phyloP scores from a whole-genome alignment of 1,140 invertebrate genomes.

The Zelostemma sp. region DNA sequence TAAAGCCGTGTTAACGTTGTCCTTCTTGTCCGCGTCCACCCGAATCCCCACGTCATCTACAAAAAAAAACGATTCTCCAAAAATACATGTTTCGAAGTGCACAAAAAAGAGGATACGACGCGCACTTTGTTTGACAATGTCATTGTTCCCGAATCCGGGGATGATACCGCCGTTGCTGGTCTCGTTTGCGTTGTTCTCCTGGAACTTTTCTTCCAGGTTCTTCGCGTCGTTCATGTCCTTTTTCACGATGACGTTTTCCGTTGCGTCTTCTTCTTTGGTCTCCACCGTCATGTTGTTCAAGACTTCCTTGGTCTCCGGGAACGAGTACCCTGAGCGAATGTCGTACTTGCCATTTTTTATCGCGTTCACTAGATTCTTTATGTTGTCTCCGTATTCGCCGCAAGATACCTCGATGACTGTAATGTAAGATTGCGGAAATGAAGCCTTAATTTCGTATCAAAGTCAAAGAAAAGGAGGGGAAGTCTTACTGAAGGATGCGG shows the following conservation, averaged over 20 bases:
- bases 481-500: conserved; percentile 88
- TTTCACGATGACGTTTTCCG: conserved; percentile 58
- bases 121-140: conserved; percentile 75
- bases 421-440: too few relatives aligned
- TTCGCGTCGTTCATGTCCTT: conserved; percentile 71
- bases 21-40: conserved; percentile 74
- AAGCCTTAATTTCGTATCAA: too few relatives aligned
- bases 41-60: conserved; percentile 70
- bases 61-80: conserved; percentile 37
- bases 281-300: conserved; percentile 72
- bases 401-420: conserved; percentile 93
- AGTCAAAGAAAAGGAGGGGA: too few relatives aligned
- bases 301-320: conserved; percentile 73
- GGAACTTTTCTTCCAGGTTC: conserved; percentile 70
- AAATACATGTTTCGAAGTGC: not conserved
- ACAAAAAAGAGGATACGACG: conserved; percentile 4
- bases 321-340: conserved; percentile 76
- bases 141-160: conserved; percentile 74
- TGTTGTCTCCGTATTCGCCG: conserved; percentile 94
- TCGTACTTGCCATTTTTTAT: conserved; percentile 86
- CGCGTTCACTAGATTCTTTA: conserved; percentile 84
- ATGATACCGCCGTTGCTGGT: conserved; percentile 64
- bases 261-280: conserved; percentile 58
- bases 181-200: conserved; percentile 63
- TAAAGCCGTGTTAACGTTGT: conserved; percentile 77